A percentile compares a stretch with the other conserved stretches of the same genome.
phyloP scores from a whole-genome alignment of 2,113 vertebrate species.

The Erpornis zantholeuca region DNA sequence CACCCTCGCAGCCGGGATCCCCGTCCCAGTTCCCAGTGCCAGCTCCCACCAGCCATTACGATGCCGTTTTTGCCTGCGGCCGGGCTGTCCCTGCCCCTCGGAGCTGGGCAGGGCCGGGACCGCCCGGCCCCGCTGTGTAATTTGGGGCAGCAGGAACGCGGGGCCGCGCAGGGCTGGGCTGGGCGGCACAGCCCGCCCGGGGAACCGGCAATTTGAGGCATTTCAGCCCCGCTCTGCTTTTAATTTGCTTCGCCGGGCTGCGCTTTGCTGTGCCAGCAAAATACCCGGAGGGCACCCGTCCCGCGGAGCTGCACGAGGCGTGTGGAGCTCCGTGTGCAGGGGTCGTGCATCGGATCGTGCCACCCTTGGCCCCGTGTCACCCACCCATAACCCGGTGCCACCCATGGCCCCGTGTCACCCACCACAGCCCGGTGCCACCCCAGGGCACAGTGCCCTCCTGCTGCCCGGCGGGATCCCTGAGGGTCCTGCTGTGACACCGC shows the following conservation, averaged over 20 bases:
- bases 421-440: neutral
- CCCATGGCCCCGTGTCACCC: neutral
- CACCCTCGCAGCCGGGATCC: neutral
- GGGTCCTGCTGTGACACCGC: neutral
- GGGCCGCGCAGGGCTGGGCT: neutral
- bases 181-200: neutral
- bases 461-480: neutral
- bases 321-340: neutral
- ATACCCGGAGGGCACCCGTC: neutral
- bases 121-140: slow-evolving; percentile 4
- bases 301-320: neutral
- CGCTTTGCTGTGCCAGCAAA: slow-evolving; percentile 28
- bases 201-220: slow-evolving; percentile 37
- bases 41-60: neutral
- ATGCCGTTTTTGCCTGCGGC: slow-evolving; percentile 2
- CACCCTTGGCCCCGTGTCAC: rapidly evolving
- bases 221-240: neutral
- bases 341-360: neutral
- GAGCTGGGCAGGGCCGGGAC: neutral
- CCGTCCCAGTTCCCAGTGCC: neutral
- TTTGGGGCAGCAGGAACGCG: slow-evolving; percentile 19
- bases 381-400: neutral
- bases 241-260: slow-evolving; percentile 15
- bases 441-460: rapidly evolving
- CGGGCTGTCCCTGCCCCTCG: neutral